phyloP scores from a whole-genome alignment of 1,140 invertebrate genomes.

The Papilio dardanus region DNA sequence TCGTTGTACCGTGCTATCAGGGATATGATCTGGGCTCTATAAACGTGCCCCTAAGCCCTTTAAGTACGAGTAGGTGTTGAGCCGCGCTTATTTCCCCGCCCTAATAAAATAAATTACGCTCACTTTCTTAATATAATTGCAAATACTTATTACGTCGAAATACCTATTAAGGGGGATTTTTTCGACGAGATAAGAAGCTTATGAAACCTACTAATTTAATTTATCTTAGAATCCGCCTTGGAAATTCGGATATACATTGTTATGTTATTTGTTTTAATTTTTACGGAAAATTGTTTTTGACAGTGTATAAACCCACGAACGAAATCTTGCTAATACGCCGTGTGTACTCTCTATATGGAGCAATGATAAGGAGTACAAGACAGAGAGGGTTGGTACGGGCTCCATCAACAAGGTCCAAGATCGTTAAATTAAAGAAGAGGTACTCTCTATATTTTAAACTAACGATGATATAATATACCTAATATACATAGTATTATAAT shows the following conservation, averaged over 20 bases:
- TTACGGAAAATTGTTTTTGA: background rate
- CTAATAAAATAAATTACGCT: conserved; percentile 21
- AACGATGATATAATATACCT: too few relatives aligned
- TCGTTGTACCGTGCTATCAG: conserved; percentile 11
- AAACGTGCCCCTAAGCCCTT: background rate
- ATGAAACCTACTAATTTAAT: conserved; percentile 35
- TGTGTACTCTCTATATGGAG: too few relatives aligned
- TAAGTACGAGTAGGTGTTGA: background rate
- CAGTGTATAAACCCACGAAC: background rate
- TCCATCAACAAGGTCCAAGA: too few relatives aligned
- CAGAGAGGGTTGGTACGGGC: too few relatives aligned
- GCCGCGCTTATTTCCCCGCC: background rate
- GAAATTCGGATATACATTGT: background rate
- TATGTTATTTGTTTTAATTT: background rate
- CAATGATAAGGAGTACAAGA: too few relatives aligned
- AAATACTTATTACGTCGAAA: conserved; percentile 23
- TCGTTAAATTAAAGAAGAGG: too few relatives aligned
- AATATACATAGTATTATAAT: too few relatives aligned
- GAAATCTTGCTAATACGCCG: background rate
- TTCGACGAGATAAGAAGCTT: conserved; percentile 30
- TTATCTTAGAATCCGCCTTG: conserved; percentile 15
- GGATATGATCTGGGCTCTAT: conserved; percentile 9
- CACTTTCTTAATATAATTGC: conserved; percentile 24
- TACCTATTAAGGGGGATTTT: conserved; percentile 31
- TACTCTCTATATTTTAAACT: too few relatives aligned